Percentiles rank a stretch among this genome's conserved stretches.
phyloP scores from a whole-genome alignment of 1,140 invertebrate genomes.

The Drosophila simulans region DNA sequence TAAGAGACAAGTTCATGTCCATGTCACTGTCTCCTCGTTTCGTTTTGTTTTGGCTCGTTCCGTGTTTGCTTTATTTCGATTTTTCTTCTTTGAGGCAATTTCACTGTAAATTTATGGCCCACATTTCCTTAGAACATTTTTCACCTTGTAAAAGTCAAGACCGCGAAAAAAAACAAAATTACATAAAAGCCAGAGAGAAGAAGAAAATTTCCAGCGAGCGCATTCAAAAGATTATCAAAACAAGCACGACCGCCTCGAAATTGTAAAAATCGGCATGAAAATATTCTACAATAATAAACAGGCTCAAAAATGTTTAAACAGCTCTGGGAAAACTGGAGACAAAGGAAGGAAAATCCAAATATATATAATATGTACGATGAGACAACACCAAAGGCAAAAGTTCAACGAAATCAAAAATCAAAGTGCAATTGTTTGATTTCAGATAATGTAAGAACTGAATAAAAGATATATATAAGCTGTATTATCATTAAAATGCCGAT shows the following conservation, averaged over 20 bases:
- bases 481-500: conserved; percentile 30
- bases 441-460: conserved; percentile 15
- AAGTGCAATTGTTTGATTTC: conserved; percentile 34
- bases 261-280: conserved; percentile 68
- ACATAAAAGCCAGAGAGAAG: conserved; percentile 23
- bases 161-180: conserved; percentile 24
- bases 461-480: conserved; percentile 28
- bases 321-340: conserved; percentile 18
- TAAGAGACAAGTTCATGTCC: conserved; percentile 53
- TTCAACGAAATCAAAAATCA: conserved; percentile 66
- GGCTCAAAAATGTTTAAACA: conserved; percentile 49
- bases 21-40: conserved; percentile 41
- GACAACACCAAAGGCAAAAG: conserved; percentile 26
- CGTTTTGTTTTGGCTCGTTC: background rate
- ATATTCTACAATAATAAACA: conserved; percentile 77
- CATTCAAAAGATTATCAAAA: conserved; percentile 63
- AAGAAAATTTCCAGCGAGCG: conserved; percentile 29
- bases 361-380: background rate
- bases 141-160: conserved; percentile 74
- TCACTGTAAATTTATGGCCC: conserved; percentile 51
- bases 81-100: conserved; percentile 32
- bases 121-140: conserved; percentile 41
- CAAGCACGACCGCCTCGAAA: conserved; percentile 58
- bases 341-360: background rate
- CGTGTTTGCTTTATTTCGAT: conserved; percentile 23